These are phyloP conservation scores for Gavialis gangeticus DNA, from an alignment of 2,113 vertebrate species.

Conservation along the genomic window DNA sequence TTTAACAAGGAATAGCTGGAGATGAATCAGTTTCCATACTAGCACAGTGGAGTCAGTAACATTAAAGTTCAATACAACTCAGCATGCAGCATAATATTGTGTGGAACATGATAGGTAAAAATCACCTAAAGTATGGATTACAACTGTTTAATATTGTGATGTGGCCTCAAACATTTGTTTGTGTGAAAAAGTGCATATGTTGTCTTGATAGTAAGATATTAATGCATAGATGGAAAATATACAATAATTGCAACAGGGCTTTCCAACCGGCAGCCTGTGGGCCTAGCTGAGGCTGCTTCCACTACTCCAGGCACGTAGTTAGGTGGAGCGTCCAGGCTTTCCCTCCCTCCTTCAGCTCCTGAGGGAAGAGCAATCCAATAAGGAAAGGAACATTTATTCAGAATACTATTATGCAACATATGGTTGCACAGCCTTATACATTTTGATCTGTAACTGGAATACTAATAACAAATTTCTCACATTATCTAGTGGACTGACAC, in stretches of 20 bases:
- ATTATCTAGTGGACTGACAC: background rate
- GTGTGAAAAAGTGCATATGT: background rate
- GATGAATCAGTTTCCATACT: background rate
- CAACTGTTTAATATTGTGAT: background rate
- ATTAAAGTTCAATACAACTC: background rate
- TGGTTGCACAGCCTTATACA: background rate
- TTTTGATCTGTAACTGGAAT: background rate
- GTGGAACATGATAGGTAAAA: background rate
- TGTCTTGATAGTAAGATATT: background rate
- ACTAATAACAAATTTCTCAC: background rate
- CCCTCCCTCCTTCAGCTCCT: no score
- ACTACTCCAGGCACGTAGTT: no score
- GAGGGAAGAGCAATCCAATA: background rate
- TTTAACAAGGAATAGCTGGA: background rate
- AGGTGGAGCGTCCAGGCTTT: no score
- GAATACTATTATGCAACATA: background rate
- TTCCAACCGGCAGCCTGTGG: no score
- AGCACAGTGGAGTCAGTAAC: background rate
- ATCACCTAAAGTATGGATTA: background rate
- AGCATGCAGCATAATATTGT: background rate
- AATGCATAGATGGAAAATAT: background rate
- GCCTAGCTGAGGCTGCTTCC: no score
- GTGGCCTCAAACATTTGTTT: background rate
- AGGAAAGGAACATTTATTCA: background rate
- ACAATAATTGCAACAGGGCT: background rate